Percentiles rank a stretch among this genome's conserved stretches.
phyloP scores from a whole-genome alignment of 2,113 vertebrate species.

The Opisthocomus hoazin region DNA sequence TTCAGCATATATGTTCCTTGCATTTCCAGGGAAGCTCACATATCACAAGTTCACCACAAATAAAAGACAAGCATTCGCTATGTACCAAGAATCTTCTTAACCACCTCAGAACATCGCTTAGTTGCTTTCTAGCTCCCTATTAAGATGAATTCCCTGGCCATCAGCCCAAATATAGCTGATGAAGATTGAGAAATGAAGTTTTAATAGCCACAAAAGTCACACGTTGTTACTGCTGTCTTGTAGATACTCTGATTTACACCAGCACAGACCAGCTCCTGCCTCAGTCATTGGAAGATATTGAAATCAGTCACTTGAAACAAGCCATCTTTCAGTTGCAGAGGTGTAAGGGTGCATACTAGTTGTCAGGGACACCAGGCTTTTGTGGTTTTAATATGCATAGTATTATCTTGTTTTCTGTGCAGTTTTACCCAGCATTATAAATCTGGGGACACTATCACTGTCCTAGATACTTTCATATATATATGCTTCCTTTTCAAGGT shows the following conservation, averaged over 20 bases:
- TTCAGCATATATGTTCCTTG: background rate
- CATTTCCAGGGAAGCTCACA: background rate
- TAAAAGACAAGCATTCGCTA: background rate
- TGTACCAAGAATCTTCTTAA: background rate
- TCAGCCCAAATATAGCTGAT: background rate
- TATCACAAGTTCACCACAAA: background rate
- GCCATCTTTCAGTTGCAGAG: background rate
- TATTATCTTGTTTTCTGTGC: background rate
- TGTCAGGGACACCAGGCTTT: background rate
- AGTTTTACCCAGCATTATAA: background rate
- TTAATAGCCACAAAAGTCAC: background rate
- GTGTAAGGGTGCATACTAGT: background rate
- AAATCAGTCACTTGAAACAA: background rate
- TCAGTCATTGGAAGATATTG: background rate
- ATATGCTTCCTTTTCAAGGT: background rate
- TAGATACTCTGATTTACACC: background rate
- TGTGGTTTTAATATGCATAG: background rate
- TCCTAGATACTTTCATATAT: background rate
- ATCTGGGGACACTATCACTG: background rate
- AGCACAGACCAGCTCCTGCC: background rate
- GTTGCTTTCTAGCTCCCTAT: background rate
- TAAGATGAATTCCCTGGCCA: background rate
- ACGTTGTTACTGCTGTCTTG: background rate
- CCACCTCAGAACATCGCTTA: background rate
- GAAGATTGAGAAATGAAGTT: background rate